Percentiles rank a stretch among this genome's conserved stretches.
Evolutionary conservation across 1,140 invertebrate genomes (phyloP).

Genomic region (Lucilia cuprina): DNA sequence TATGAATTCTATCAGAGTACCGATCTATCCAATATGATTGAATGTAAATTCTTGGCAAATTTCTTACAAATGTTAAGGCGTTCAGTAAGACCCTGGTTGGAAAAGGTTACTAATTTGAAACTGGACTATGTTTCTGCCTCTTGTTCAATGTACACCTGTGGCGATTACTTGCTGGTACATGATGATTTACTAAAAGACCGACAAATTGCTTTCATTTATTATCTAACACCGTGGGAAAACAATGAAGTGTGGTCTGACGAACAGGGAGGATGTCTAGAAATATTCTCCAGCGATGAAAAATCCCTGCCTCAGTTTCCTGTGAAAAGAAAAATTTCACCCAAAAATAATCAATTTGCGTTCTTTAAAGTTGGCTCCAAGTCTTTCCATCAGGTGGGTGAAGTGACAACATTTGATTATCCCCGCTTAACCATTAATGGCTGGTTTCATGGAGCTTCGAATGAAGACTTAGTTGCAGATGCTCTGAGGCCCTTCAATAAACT

Average conservation of each 20-base stretch:
- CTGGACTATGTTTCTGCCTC: constrained; percentile 73
- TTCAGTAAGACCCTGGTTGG: constrained; percentile 63
- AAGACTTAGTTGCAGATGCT: constrained; percentile 51
- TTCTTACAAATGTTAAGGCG: constrained; percentile 56
- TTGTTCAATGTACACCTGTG: constrained; percentile 74
- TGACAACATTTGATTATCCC: constrained; percentile 68
- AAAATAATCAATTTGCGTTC: constrained; percentile 76
- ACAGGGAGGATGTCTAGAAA: constrained; percentile 73
- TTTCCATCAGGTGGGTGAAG: constrained; percentile 71
- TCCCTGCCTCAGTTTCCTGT: constrained; percentile 66
- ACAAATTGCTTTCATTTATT: constrained; percentile 76
- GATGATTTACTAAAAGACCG: constrained; percentile 76
- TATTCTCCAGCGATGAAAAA: constrained; percentile 68
- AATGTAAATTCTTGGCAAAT: constrained; percentile 56
- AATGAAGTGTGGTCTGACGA: constrained; percentile 67
- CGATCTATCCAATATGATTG: constrained; percentile 68
- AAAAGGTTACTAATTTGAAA: constrained; percentile 67
- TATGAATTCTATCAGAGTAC: constrained; percentile 76
- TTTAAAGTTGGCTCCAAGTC: constrained; percentile 69
- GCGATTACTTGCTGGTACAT: constrained; percentile 76
- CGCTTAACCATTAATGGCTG: constrained; percentile 78
- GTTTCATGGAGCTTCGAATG: constrained; percentile 71
- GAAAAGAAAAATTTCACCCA: constrained; percentile 67
- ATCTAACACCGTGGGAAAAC: constrained; percentile 67
- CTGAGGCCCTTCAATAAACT: constrained; percentile 50